Conservation (phyloP, 1,140 invertebrate genomes). For the Drosophila gunungcola region DNA sequence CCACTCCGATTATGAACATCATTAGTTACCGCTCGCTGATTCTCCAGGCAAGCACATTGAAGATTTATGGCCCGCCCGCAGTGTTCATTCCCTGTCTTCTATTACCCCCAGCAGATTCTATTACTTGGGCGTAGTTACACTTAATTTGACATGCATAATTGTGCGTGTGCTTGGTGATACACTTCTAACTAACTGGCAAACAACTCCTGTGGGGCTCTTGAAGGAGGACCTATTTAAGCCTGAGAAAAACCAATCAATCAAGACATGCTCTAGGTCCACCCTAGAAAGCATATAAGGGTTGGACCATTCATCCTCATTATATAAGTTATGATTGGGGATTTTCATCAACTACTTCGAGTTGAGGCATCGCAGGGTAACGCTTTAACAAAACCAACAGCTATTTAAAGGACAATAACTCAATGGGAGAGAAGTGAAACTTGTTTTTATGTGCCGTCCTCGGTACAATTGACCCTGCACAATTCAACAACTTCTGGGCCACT, state of each 20-base stretch:
- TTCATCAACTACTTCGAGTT: constrained; percentile 30
- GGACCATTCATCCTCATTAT: constrained; percentile 8
- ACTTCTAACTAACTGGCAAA: constrained; percentile 27
- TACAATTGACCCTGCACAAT: constrained; percentile 46
- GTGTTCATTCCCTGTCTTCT: constrained; percentile 5
- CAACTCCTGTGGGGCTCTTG: constrained; percentile 4
- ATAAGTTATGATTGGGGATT: constrained; percentile 18
- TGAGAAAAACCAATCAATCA: not conserved
- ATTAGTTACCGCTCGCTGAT: constrained; percentile 76
- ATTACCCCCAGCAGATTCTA: constrained; percentile 24
- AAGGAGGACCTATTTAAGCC: not conserved
- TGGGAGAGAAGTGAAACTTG: constrained; percentile 45
- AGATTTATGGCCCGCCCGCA: constrained; percentile 70
- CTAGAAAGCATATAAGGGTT: not conserved
- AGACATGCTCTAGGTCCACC: not conserved
- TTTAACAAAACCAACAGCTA: constrained; percentile 29
- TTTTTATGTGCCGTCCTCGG: constrained; percentile 49
- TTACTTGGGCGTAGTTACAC: constrained; percentile 67
- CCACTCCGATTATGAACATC: constrained; percentile 80
- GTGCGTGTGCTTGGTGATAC: constrained; percentile 55
- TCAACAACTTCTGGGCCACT: constrained; percentile 14
- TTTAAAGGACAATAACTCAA: constrained; percentile 59
- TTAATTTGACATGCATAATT: constrained; percentile 79
- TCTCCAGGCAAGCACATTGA: constrained; percentile 48
- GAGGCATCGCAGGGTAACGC: constrained; percentile 23